These are phyloP conservation scores for Lagopus muta DNA, from an alignment of 2,113 vertebrate genomes.

Conservation along the genomic window DNA sequence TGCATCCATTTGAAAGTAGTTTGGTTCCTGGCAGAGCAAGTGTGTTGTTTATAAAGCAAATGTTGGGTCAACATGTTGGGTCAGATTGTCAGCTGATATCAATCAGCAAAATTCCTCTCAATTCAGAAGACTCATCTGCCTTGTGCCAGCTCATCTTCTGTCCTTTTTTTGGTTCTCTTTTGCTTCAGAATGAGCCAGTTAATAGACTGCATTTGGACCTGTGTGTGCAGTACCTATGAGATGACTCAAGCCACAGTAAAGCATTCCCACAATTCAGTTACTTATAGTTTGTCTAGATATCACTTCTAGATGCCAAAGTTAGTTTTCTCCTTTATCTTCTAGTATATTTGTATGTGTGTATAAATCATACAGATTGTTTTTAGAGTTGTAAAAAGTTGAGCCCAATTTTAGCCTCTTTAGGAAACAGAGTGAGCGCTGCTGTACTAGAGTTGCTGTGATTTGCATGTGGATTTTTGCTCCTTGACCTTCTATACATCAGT, in stretches of 20 bases:
- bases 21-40: not conserved
- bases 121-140: not conserved
- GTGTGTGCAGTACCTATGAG: not conserved
- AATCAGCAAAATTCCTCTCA: not conserved
- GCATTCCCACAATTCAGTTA: not conserved
- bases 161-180: not conserved
- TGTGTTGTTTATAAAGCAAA: not conserved
- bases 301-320: not conserved
- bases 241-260: not conserved
- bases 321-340: not conserved
- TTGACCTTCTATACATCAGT: not conserved
- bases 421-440: not conserved
- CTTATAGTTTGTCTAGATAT: not conserved
- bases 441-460: not conserved
- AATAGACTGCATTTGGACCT: not conserved
- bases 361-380: not conserved
- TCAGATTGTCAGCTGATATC: conserved; percentile 20
- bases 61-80: not conserved
- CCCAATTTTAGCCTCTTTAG: not conserved
- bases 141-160: not conserved
- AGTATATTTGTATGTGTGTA: fast-evolving
- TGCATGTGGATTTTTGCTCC: not conserved
- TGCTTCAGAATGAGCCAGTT: not conserved
- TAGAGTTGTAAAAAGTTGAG: not conserved
- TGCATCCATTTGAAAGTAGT: not conserved